Base-by-base conservation (phyloP, 2,113 vertebrate genomes). In the Psettodes erumei region DNA sequence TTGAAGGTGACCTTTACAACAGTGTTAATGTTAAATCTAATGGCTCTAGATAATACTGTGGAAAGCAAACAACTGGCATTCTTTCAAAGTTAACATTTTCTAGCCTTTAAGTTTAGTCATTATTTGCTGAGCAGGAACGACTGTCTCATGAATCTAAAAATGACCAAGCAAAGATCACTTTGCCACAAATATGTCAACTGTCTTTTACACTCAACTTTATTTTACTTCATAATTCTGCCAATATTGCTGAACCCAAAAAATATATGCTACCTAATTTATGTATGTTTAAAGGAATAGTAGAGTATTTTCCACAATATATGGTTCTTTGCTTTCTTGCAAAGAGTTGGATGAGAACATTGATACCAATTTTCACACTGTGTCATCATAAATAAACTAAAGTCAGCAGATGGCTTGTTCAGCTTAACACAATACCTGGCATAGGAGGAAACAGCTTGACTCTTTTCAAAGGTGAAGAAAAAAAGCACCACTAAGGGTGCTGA, bases 41-140 rank as follows among this genome's bases (percentile, higher is more conserved):
- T 73, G 11, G 13, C 23, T 2, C 25, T 3, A 7, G 9, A 19
- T 38, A n/a, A 40, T 38, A 42, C 5, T 70, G 16, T 48, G 59
- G 10, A 78, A 33, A 59, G 13, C 32, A 70, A 77, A 62, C 30
- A 55, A 48, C 9, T n/a, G 23, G 13, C 32, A 56, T 77, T 59
- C 10, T 23, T 42, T 47, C 2, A 23, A 33, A 42, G 33, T 23
- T 50, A 56, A 56, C 19, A 25, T 48, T 23, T 47, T 33, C 58
- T n/a, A 18, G 1, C 2, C 28, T 28, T 59, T 15, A 6, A 40
- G 33, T 40, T 9, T 13, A 43, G 58, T 64, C 38, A 63, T 35
- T 67, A 59, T 76, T 61, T 53, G 47, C 18, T 42, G 16, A 60
- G 53, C 27, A 33, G 25, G 13, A 38, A 38, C 13, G 1, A 23